phyloP scores from a whole-genome alignment of 2,113 vertebrate species.

The Nannobrachium achirus region DNA sequence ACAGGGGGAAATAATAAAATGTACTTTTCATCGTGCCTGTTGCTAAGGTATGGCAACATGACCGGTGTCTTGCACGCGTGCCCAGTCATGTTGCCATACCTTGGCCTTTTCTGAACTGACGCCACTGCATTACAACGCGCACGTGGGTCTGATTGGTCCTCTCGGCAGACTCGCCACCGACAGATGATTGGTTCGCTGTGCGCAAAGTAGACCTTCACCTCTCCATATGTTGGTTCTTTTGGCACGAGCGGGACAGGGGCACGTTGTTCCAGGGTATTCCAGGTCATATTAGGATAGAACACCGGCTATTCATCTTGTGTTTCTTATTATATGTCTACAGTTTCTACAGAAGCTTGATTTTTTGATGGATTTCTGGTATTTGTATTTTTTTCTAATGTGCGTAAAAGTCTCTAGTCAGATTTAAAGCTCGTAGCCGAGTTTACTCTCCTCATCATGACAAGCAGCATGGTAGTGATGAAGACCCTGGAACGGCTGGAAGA shows the following conservation, averaged over 20 bases:
- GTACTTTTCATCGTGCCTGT: too few species aligned
- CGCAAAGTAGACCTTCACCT: background rate
- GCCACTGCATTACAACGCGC: background rate
- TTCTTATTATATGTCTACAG: background rate
- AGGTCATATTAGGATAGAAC: background rate
- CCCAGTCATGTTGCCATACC: too few species aligned
- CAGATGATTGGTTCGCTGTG: slow-evolving; percentile 27
- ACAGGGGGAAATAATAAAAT: too few species aligned
- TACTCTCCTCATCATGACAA: slow-evolving; percentile 76
- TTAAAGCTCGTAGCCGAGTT: background rate
- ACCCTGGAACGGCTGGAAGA: slow-evolving; percentile 91
- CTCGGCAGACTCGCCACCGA: background rate
- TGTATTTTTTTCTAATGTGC: background rate
- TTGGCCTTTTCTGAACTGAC: too few species aligned
- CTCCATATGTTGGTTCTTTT: background rate
- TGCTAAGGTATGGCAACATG: too few species aligned
- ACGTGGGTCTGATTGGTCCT: slow-evolving; percentile 41
- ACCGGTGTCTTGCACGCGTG: too few species aligned
- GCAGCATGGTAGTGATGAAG: slow-evolving; percentile 80
- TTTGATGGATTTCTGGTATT: background rate
- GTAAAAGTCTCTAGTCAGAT: slow-evolving; percentile 5
- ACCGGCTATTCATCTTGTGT: background rate
- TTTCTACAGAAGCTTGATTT: background rate
- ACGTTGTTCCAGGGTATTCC: background rate
- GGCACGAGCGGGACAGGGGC: background rate